Evolutionary conservation across 2,113 vertebrate species (phyloP).

Genomic region (Rhabdornis inornatus): DNA sequence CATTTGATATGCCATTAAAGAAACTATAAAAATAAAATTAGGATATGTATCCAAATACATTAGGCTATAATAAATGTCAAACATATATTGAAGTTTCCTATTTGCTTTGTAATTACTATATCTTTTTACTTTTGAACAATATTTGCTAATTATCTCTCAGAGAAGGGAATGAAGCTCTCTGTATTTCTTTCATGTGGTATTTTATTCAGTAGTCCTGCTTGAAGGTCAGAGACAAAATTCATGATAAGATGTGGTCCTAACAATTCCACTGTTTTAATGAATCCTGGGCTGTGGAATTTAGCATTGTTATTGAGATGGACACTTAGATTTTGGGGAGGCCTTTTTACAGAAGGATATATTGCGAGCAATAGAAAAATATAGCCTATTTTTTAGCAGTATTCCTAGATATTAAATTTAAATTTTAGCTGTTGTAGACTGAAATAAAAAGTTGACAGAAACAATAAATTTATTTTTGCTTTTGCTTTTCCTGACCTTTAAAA

Average conservation of each 20-base stretch:
- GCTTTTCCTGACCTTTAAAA: neutral
- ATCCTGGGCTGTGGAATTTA: neutral
- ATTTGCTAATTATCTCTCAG: neutral
- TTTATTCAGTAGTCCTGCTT: neutral
- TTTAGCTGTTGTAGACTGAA: neutral
- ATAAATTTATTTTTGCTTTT: neutral
- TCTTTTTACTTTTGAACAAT: conserved; percentile 15
- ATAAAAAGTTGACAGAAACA: neutral
- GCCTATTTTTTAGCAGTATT: neutral
- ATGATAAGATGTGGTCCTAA: neutral
- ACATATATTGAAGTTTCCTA: neutral
- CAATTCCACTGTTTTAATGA: neutral
- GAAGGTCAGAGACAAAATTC: neutral
- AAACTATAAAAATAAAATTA: conserved; percentile 22
- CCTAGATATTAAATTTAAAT: neutral
- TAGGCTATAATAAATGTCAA: conserved; percentile 42
- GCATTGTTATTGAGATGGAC: neutral
- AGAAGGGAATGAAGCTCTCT: neutral
- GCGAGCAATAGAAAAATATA: neutral
- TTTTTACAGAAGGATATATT: neutral
- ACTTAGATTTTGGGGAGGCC: neutral
- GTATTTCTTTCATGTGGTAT: neutral
- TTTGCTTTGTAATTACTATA: conserved; percentile 21
- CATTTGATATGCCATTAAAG: conserved; percentile 45
- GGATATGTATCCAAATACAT: conserved; percentile 30